A percentile compares a stretch with the other conserved stretches of the same genome.
Evolutionary conservation across 2,113 vertebrate species (phyloP).

Genomic region (Neomonachus schauinslandi): DNA sequence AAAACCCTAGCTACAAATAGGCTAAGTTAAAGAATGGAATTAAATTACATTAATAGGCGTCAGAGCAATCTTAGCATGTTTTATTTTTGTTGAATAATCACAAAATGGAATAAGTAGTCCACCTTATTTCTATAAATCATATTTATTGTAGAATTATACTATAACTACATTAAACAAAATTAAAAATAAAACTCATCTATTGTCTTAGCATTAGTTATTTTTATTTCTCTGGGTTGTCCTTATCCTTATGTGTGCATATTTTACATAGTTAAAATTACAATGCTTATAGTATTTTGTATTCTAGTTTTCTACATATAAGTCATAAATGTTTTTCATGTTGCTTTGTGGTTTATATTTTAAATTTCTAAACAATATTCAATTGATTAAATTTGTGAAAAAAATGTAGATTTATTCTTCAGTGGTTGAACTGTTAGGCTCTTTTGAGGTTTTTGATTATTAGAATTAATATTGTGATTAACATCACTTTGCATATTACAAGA

Average conservation of each 20-base stretch:
- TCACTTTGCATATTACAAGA: neutral
- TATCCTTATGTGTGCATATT: neutral
- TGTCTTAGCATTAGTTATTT: neutral
- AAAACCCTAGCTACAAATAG: neutral
- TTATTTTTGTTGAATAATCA: neutral
- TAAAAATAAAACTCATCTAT: neutral
- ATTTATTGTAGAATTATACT: neutral
- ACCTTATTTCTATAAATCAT: neutral
- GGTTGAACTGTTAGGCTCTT: neutral
- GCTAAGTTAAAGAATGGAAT: neutral
- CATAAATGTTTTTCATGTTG: neutral
- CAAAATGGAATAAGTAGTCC: neutral
- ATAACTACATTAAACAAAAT: neutral
- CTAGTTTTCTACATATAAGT: neutral
- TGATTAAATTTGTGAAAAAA: neutral
- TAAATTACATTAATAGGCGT: neutral
- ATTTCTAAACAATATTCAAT: neutral
- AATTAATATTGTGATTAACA: neutral
- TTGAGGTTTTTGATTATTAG: neutral
- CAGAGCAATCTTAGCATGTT: neutral
- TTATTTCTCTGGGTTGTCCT: neutral
- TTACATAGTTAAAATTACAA: neutral
- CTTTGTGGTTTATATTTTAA: neutral
- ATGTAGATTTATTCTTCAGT: neutral
- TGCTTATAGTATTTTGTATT: neutral